Conservation (phyloP, 2,797 vertebrate genomes). For the Odontamblyopus rebecca region DNA sequence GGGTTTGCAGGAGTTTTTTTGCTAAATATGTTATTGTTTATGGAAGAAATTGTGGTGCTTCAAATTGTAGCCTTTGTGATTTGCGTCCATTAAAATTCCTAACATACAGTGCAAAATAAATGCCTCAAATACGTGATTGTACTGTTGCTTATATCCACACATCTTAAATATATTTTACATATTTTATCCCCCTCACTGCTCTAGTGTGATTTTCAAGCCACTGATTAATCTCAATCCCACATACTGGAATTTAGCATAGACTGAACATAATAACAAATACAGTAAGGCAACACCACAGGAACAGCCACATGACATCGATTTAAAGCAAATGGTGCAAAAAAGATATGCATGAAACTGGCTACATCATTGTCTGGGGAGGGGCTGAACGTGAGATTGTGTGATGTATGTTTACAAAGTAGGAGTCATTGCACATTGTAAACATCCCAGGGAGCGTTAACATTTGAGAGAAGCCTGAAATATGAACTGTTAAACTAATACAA, state of each 20-base stretch:
- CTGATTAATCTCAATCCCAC: slow-evolving; percentile 11
- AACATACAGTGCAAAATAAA: neutral
- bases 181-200: slow-evolving; percentile 7
- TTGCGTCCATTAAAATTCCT: too few species aligned
- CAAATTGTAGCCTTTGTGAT: too few species aligned
- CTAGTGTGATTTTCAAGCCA: neutral
- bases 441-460: too few species aligned
- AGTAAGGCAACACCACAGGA: neutral
- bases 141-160: neutral
- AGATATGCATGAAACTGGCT: neutral
- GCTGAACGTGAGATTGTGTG: too few species aligned
- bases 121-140: neutral
- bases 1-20: too few species aligned
- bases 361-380: too few species aligned
- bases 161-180: neutral
- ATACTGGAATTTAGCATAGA: neutral
- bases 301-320: neutral
- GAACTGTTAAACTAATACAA: too few species aligned
- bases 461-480: too few species aligned
- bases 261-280: neutral
- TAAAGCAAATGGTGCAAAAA: neutral
- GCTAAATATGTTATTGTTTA: too few species aligned
- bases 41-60: too few species aligned
- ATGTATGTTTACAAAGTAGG: too few species aligned
- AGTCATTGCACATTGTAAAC: too few species aligned